Percentiles rank a stretch among this genome's conserved stretches.
Conservation (phyloP, 2,797 vertebrate genomes). For the Onychomys torridus region DNA sequence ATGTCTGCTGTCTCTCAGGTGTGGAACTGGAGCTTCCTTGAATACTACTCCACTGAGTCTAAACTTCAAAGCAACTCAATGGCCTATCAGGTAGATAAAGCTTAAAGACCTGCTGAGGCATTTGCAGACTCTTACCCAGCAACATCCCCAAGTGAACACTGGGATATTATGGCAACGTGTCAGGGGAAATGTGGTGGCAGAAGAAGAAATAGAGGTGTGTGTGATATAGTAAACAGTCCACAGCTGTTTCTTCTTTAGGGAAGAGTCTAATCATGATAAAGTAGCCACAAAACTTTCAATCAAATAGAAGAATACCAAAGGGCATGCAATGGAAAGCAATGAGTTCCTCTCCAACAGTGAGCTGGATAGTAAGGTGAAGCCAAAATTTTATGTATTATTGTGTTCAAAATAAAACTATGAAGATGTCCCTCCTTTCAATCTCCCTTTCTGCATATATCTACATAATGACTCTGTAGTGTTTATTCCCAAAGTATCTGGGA, state of each 20-base stretch:
- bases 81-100: neutral
- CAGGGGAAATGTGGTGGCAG: neutral
- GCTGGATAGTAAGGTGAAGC: neutral
- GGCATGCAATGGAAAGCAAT: neutral
- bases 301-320: neutral
- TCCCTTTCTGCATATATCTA: neutral
- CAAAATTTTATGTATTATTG: slow-evolving; percentile 50
- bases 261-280: neutral
- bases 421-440: neutral
- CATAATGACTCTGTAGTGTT: slow-evolving; percentile 26
- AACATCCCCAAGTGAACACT: neutral
- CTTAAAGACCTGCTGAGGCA: neutral
- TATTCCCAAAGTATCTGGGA: slow-evolving; percentile 7
- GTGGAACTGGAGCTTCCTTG: neutral
- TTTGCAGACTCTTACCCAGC: accelerated
- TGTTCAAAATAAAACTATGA: slow-evolving; percentile 53
- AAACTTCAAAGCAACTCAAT: neutral
- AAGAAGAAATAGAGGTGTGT: accelerated
- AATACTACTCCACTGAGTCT: neutral
- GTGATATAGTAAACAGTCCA: neutral
- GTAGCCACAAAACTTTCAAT: neutral
- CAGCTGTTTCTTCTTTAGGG: neutral
- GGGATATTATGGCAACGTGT: too few relatives aligned
- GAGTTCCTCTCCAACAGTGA: neutral
- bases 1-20: neutral